Percentiles rank a stretch among this genome's conserved stretches.
Evolutionary conservation across 2,113 vertebrate species (phyloP).

Genomic region (Poeciliopsis retropinna): DNA sequence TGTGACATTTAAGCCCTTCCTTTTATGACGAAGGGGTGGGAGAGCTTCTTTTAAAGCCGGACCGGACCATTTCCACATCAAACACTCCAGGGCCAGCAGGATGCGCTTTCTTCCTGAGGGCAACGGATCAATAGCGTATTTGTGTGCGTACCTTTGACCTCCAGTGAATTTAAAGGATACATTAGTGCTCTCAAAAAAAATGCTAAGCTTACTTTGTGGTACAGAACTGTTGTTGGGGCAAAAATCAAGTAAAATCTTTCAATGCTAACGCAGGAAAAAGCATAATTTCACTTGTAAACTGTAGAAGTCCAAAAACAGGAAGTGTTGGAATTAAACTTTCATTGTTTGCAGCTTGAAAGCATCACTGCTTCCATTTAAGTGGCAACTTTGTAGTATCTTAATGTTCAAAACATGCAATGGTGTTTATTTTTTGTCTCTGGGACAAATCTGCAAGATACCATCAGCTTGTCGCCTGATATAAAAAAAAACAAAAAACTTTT

Average conservation of each 20-base stretch:
- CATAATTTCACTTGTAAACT: background rate
- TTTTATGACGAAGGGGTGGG: conserved; percentile 17
- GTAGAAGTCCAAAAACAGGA: background rate
- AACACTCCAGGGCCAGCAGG: conserved; percentile 63
- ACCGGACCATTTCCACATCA: conserved; percentile 68
- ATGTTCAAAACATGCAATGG: too few relatives aligned
- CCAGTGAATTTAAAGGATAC: conserved; percentile 25
- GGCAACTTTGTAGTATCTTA: too few relatives aligned
- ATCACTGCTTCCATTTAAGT: background rate
- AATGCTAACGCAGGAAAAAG: background rate
- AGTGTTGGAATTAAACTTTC: background rate
- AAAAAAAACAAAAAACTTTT: background rate
- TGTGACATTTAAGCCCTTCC: conserved; percentile 68
- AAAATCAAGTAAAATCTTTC: conserved; percentile 4
- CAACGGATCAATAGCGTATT: conserved; percentile 32
- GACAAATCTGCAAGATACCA: background rate
- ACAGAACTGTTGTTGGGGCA: conserved; percentile 11
- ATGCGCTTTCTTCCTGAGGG: conserved; percentile 40
- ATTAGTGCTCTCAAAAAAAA: conserved; percentile 15
- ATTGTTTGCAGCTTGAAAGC: background rate
- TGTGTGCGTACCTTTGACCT: conserved; percentile 23
- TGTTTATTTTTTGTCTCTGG: background rate
- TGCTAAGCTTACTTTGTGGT: conserved; percentile 10
- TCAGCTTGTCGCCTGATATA: background rate
- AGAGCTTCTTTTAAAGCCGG: conserved; percentile 54